Evolutionary conservation across 2,888 invertebrate genomes (phyloP).

Genomic region (Timema cristinae): DNA sequence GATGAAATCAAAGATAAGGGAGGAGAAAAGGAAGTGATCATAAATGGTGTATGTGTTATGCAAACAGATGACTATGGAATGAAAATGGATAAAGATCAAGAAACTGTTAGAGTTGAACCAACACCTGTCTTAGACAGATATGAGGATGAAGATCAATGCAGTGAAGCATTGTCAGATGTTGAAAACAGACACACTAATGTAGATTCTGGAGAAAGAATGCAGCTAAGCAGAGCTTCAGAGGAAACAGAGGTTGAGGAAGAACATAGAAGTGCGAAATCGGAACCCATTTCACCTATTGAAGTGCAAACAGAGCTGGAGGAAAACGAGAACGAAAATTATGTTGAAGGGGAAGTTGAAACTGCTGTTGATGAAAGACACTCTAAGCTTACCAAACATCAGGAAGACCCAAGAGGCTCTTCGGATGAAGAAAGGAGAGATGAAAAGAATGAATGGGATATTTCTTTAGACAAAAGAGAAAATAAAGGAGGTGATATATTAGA

Average conservation of each 20-base stretch:
- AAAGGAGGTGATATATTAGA: slow-evolving; percentile 33
- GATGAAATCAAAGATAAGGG: slow-evolving; percentile 36
- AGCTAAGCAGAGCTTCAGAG: slow-evolving; percentile 5
- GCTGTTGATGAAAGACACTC: slow-evolving; percentile 54
- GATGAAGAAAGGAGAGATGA: slow-evolving; percentile 28
- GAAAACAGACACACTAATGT: slow-evolving; percentile 11
- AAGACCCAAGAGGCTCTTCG: slow-evolving; percentile 32
- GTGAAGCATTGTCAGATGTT: slow-evolving; percentile 24
- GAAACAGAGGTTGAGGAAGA: slow-evolving; percentile 22
- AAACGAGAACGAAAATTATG: slow-evolving; percentile 34
- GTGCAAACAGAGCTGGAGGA: slow-evolving; percentile 38
- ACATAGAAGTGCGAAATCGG: slow-evolving; percentile 23
- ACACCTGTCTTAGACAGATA: slow-evolving; percentile 64
- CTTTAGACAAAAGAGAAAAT: slow-evolving; percentile 33
- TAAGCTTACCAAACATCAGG: slow-evolving; percentile 38
- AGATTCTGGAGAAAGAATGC: slow-evolving; percentile 14
- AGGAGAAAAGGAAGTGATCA: slow-evolving; percentile 71
- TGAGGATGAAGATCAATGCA: slow-evolving; percentile 43
- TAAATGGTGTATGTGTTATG: slow-evolving; percentile 92
- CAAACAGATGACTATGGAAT: slow-evolving; percentile 64
- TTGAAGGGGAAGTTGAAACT: slow-evolving; percentile 36
- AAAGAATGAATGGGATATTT: slow-evolving; percentile 30
- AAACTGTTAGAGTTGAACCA: slow-evolving; percentile 73
- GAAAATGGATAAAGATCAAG: slow-evolving; percentile 50
- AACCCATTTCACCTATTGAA: slow-evolving; percentile 28